Evolutionary conservation across 2,888 invertebrate genomes (phyloP), one percentile per base, ranked within the genome.

Genomic region (Trypoxylon attenuatum): DNA sequence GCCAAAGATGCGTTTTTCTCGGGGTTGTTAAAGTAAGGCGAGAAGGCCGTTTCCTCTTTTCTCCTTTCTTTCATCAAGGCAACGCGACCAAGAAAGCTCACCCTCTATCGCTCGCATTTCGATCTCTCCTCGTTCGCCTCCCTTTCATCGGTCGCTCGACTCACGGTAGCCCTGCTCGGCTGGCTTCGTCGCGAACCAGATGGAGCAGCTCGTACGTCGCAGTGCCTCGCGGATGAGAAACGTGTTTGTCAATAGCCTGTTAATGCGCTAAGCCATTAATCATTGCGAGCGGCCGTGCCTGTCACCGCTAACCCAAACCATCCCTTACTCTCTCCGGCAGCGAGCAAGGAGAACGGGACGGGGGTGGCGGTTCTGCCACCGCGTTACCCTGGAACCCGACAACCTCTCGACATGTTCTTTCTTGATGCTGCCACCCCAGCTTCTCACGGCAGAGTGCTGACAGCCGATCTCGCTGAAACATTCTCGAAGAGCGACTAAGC

Each of bases 221-320:
- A 13, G 33, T 33, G n/a, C 68, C 61, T 67, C 70, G 71, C 75
- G 81, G 78, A 81, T 79, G 82, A 80, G 82, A 80, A 83, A 83
- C 82, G 81, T 84, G 87, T 86, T 87, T 87, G 87, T 87, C 87
- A 87, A 87, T 87, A 85, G 87, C 79, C 83, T 82, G 87, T 87
- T 87, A 87, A 87, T 87, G 87, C 85, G 80, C 85, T 87, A 84
- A 87, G 86, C 86, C 87, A 87, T 87, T 87, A 87, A 87, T 87
- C 87, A 87, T 87, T 86, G 84, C 82, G 80, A 72, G 78, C 78
- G 81, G 63, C 77, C 80, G 79, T 69, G 81, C 76, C 82, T 84
- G 84, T 82, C 84, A 84, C 76, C 83, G 79, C 77, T 71, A 79
- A 79, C 75, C 80, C 73, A 75, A 82, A 79, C 72, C 77, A 72